A percentile compares a stretch with the other conserved stretches of the same genome.
These are phyloP conservation scores for Tretioscincus oriximinensis DNA, from an alignment of 2,113 vertebrate genomes.

Conservation along the genomic window DNA sequence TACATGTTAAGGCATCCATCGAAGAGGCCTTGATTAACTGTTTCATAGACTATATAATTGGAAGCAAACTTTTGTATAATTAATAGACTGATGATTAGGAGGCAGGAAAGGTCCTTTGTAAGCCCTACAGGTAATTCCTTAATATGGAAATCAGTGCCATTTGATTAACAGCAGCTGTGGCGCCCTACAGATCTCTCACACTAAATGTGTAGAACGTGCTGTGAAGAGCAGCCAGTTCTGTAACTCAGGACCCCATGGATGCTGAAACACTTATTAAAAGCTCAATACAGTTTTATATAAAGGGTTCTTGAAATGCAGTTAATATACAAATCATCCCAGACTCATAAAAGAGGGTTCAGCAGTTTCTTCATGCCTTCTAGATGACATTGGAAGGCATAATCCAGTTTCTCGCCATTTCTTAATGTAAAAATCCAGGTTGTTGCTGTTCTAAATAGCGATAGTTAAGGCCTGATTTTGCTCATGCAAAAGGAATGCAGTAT, in stretches of 20 bases:
- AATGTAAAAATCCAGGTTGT: background rate
- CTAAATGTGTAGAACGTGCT: background rate
- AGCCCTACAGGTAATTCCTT: conserved; percentile 71
- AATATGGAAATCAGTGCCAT: conserved; percentile 61
- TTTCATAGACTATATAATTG: conserved; percentile 72
- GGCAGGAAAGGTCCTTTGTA: conserved; percentile 65
- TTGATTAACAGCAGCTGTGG: conserved; percentile 63
- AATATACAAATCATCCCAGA: background rate
- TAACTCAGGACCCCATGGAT: background rate
- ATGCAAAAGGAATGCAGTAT: background rate
- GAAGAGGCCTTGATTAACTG: conserved; percentile 72
- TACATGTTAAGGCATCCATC: conserved; percentile 68
- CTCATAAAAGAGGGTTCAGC: background rate
- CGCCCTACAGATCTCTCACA: rapidly evolving
- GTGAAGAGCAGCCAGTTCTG: background rate
- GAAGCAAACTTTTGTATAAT: conserved; percentile 71
- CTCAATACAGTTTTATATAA: background rate
- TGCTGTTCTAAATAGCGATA: background rate
- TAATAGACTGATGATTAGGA: conserved; percentile 66
- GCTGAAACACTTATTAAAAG: background rate
- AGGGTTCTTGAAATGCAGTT: background rate
- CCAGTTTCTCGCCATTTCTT: background rate
- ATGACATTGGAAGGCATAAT: background rate
- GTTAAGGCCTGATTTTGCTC: background rate
- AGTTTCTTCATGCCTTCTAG: background rate